Evolutionary conservation across 2,888 invertebrate genomes (phyloP).

Genomic region (Seladonia tumulorum): DNA sequence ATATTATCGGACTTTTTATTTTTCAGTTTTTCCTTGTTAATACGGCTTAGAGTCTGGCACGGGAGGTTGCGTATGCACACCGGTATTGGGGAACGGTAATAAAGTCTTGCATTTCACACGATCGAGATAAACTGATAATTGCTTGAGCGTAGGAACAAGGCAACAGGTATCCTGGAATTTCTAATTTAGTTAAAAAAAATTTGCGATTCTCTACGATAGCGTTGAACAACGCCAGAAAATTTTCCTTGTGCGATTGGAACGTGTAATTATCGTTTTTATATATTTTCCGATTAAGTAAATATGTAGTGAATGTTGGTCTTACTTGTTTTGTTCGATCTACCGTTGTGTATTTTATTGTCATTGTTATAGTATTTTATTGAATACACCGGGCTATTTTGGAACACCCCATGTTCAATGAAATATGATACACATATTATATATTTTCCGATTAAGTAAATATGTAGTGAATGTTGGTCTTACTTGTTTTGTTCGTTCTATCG

Average conservation of each 20-base stretch:
- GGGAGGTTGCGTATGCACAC: slow-evolving; percentile 23
- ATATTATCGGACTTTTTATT: slow-evolving; percentile 47
- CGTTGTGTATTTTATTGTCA: no score
- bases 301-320: no score
- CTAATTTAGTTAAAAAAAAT: slow-evolving; percentile 1
- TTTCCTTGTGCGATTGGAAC: background rate
- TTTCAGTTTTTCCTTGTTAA: slow-evolving; percentile 17
- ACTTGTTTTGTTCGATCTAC: no score
- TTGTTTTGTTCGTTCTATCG: no score
- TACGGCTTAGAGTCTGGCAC: slow-evolving; percentile 3
- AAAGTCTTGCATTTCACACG: slow-evolving; percentile 27
- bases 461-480: background rate
- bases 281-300: no score
- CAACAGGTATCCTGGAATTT: slow-evolving; percentile 4
- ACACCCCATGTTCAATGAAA: no score
- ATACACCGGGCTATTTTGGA: no score
- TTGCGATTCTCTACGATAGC: background rate
- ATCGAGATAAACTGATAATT: slow-evolving; percentile 36
- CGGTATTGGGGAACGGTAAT: slow-evolving; percentile 16
- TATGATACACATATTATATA: no score
- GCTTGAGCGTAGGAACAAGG: background rate
- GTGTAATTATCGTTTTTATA: background rate
- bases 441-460: background rate
- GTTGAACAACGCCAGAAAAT: background rate
- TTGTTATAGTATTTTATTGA: no score